Percentiles rank a stretch among this genome's conserved stretches.
Conservation (phyloP, 64 coral and sea anemone species). For the Dendronephthya gigantea region DNA sequence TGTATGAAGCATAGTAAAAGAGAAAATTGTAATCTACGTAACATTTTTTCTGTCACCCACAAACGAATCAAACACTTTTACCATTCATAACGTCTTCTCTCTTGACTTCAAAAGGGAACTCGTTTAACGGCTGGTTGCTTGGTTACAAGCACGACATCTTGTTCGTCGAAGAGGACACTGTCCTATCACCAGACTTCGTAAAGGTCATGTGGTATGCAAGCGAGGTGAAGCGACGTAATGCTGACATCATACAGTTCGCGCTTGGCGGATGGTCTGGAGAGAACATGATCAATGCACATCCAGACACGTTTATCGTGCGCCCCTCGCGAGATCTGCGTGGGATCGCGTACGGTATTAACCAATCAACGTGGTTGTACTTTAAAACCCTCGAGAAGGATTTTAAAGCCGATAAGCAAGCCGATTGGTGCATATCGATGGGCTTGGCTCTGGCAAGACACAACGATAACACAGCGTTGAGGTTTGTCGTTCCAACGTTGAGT, state of each 20-base stretch:
- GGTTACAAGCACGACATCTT: background rate
- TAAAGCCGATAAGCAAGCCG: background rate
- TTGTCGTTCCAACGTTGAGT: background rate
- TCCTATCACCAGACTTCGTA: background rate
- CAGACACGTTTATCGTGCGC: constrained; percentile 8
- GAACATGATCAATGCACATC: constrained; percentile 11
- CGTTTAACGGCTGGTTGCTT: background rate
- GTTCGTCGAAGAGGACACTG: constrained; percentile 7
- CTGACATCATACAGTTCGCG: background rate
- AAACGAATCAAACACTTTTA: too few relatives aligned
- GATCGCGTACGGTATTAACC: constrained; percentile 12
- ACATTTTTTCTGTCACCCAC: too few relatives aligned
- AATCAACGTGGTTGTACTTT: constrained; percentile 3
- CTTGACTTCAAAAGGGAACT: background rate
- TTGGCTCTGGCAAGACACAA: background rate
- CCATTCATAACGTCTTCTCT: too few relatives aligned
- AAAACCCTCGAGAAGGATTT: background rate
- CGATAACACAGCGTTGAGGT: background rate
- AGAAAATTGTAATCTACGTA: too few relatives aligned
- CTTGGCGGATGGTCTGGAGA: background rate
- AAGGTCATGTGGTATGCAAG: background rate
- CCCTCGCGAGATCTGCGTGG: background rate
- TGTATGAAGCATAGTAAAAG: too few relatives aligned
- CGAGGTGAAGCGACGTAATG: constrained; percentile 6
- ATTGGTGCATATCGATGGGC: background rate